Base-by-base conservation (phyloP, 2,888 invertebrate genomes). In the Zonitis immaculata region DNA sequence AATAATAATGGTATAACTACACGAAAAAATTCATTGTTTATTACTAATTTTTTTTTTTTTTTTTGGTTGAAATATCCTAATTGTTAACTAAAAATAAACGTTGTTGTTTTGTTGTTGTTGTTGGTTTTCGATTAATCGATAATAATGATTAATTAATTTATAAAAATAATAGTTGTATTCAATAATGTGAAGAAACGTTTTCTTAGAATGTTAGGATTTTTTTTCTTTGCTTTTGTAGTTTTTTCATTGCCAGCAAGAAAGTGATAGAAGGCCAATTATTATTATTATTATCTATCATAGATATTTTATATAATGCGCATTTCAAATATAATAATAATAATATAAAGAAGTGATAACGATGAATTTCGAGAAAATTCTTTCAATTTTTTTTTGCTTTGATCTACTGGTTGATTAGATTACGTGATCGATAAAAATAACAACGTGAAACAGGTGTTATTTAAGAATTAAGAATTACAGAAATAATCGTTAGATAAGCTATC, bases 381-480 rank as follows among this genome's bases (percentile, higher is more conserved):
- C 16, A 8, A 8, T 16, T 7, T 35, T 16, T 12, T 35, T 14
- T 1, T 20, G 1, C 7, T 39, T 39, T 39, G 39, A 35, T 35
- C 35, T 16, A 14, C 16, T 9, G 14, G 16, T 6, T 16, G 39
- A 39, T 20, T 47, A 57, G 59, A 55, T 59, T 59, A 57, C 57
- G 54, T 59, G 54, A 54, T 57, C 57, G 57, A 57, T 59, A 59
- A 59, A 59, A 59, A 59, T 59, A 57, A 35, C 35, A 35, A 39
- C 39, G n/a, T 6, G 18, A 18, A 39, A 39, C 39, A 18, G 39
- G 18, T 39, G 18, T 39, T 39, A 39, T 39, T 39, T 20, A 20
- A 11, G 22, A 22, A 3, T 22, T 5, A 22, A n/a, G n/a, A 22
- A 22, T 22, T 22, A n/a, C n/a, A 22, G 22, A 22, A 22, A 22